phyloP scores from a whole-genome alignment of 2,113 vertebrate species.

The Solenodon paradoxus region DNA sequence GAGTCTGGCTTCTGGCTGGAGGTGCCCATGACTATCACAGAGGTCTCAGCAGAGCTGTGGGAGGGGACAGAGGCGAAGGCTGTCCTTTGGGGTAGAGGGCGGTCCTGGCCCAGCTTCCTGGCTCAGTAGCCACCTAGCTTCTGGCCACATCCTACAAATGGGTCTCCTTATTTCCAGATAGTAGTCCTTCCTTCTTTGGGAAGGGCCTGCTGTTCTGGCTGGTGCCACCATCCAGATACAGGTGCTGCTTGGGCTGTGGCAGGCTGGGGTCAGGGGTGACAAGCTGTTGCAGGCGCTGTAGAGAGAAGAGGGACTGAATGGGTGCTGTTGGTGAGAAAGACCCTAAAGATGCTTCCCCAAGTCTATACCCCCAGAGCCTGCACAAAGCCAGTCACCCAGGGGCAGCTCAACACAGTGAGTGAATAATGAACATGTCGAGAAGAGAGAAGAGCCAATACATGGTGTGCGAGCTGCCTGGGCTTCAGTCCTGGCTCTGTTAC shows the following conservation, averaged over 20 bases:
- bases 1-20: not conserved
- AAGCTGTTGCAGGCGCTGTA: conserved; percentile 81
- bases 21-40: fast-evolving
- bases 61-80: not conserved
- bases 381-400: not conserved
- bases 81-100: not conserved
- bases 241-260: conserved; percentile 66
- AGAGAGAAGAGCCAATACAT: not conserved
- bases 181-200: conserved; percentile 68
- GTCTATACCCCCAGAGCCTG: not conserved
- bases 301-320: conserved; percentile 30
- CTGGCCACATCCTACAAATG: conserved; percentile 70
- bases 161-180: conserved; percentile 81
- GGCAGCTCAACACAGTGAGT: not conserved
- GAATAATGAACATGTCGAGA: not conserved
- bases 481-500: no score
- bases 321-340: conserved; percentile 6
- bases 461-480: not conserved
- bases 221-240: fast-evolving
- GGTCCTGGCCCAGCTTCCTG: not conserved
- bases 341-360: not conserved
- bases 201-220: not conserved
- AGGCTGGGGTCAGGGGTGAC: conserved; percentile 79
- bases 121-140: not conserved
- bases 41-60: not conserved